phyloP scores from a whole-genome alignment of 1,140 invertebrate species.

The Centruroides vittatus region DNA sequence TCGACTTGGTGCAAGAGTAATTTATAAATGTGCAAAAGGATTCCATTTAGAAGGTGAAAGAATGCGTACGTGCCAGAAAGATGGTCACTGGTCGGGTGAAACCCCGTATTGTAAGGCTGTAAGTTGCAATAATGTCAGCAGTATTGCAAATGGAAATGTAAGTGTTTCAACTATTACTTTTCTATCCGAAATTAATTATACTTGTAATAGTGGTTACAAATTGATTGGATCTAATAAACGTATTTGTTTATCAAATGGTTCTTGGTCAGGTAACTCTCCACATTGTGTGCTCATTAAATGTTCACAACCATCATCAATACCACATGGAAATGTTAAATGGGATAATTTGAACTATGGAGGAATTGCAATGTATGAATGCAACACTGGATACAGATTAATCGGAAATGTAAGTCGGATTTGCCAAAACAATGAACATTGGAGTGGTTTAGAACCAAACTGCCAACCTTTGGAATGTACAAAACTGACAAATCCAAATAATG shows the following conservation, averaged over 20 bases:
- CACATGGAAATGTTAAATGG: slow-evolving; percentile 10
- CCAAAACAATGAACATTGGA: slow-evolving; percentile 9
- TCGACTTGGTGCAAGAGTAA: slow-evolving; percentile 26
- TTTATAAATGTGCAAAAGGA: slow-evolving; percentile 13
- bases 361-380: slow-evolving; percentile 10
- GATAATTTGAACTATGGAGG: slow-evolving; percentile 10
- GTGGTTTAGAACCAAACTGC: slow-evolving; percentile 10
- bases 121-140: slow-evolving; percentile 31
- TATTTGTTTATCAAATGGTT: slow-evolving; percentile 23
- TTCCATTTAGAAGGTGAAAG: slow-evolving; percentile 26
- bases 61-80: slow-evolving; percentile 26
- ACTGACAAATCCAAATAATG: slow-evolving; percentile 1
- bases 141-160: slow-evolving; percentile 60
- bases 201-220: slow-evolving; percentile 61
- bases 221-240: slow-evolving; percentile 42
- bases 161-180: slow-evolving; percentile 58
- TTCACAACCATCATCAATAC: slow-evolving; percentile 31
- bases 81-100: slow-evolving; percentile 11
- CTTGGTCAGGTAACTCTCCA: slow-evolving; percentile 21
- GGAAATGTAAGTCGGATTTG: slow-evolving; percentile 8
- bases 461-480: slow-evolving; percentile 2
- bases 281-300: slow-evolving; percentile 22
- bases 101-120: slow-evolving; percentile 14
- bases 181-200: slow-evolving; percentile 60
- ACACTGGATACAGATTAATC: slow-evolving; percentile 9